Percentiles rank a stretch among this genome's conserved stretches.
phyloP scores from a whole-genome alignment of 2,888 invertebrate genomes.

The Pristionchus fissidentatus region DNA sequence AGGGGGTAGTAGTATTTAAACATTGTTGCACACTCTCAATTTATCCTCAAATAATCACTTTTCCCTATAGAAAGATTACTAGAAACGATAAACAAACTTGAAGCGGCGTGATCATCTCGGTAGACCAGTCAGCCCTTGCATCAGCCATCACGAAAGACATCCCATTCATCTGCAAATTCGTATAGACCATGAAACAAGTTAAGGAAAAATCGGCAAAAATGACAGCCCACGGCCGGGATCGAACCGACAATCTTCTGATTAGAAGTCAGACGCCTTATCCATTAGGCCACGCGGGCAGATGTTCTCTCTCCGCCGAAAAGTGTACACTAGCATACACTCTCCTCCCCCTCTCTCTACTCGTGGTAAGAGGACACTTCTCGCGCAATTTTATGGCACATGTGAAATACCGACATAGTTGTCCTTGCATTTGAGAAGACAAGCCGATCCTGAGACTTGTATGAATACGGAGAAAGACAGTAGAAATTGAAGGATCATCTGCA shows the following conservation, averaged over 20 bases:
- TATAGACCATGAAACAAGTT: neutral
- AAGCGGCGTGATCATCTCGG: constrained; percentile 33
- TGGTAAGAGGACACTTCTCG: too few relatives aligned
- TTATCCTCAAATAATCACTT: too few relatives aligned
- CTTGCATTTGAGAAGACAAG: constrained; percentile 44
- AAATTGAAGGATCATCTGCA: neutral
- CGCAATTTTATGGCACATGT: neutral
- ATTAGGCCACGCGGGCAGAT: constrained; percentile 66
- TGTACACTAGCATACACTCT: neutral
- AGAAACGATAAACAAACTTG: constrained; percentile 8
- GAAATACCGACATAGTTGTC: constrained; percentile 45
- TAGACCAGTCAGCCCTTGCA: constrained; percentile 10
- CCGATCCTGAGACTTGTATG: neutral
- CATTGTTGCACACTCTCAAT: too few relatives aligned
- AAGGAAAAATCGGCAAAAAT: neutral
- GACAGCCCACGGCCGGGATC: constrained; percentile 58
- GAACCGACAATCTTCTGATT: constrained; percentile 73
- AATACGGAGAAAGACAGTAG: neutral
- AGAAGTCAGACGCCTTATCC: constrained; percentile 75
- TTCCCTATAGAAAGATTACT: too few relatives aligned
- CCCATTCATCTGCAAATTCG: constrained; percentile 25
- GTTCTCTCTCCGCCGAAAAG: neutral
- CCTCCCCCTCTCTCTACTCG: neutral
- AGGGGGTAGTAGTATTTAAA: neutral
- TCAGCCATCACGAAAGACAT: constrained; percentile 47